A percentile compares a stretch with the other conserved stretches of the same genome.
These are phyloP conservation scores for Tarsius wallacei DNA, from an alignment of 2,797 vertebrate genomes.

Conservation along the genomic window DNA sequence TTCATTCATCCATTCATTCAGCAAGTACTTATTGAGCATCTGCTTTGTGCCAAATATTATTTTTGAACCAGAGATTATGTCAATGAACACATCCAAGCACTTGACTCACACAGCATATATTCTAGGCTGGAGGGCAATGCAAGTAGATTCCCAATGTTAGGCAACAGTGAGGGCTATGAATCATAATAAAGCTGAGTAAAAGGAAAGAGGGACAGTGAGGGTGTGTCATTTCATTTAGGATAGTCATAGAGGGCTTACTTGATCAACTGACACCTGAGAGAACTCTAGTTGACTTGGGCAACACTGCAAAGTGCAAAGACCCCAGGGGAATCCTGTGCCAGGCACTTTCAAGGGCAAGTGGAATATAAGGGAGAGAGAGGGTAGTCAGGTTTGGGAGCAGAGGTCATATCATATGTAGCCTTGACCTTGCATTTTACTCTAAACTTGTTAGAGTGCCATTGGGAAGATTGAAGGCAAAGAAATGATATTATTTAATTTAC, in stretches of 20 bases:
- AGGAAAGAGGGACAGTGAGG: background rate
- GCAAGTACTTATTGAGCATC: constrained; percentile 17
- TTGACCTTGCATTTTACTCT: constrained; percentile 67
- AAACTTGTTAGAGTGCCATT: background rate
- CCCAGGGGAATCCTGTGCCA: background rate
- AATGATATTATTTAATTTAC: background rate
- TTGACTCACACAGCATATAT: background rate
- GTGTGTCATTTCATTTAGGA: constrained; percentile 8
- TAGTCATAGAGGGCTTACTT: background rate
- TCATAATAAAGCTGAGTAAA: background rate
- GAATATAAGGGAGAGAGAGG: background rate
- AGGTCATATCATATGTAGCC: background rate
- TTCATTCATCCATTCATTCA: background rate
- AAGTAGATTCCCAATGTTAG: constrained; percentile 28
- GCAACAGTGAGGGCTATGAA: background rate
- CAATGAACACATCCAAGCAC: background rate
- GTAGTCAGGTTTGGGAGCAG: background rate
- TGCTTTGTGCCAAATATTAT: background rate
- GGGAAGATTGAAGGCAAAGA: background rate
- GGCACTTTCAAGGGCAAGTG: background rate
- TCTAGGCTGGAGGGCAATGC: background rate
- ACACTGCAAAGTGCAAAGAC: background rate
- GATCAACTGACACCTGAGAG: background rate
- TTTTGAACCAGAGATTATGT: constrained; percentile 23
- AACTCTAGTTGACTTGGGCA: background rate